Base-by-base conservation (phyloP, 30 jellyfish, hydroid and myxozoan species). In the Sanderia malayensis region DNA sequence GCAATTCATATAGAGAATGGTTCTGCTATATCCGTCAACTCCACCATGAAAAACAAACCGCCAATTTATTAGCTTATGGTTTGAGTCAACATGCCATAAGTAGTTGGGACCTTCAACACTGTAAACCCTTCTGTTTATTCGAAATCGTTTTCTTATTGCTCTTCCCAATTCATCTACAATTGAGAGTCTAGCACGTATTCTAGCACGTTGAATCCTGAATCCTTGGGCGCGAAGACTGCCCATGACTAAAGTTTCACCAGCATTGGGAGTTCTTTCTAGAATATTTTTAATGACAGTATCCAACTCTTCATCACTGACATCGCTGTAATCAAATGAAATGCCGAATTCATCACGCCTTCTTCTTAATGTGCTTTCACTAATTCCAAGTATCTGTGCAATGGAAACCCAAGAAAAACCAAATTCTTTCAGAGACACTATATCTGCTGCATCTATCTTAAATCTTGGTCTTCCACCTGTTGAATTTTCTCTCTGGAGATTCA, bases 31-130 rank as follows among this genome's bases (percentile, higher is more conserved):
- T 4, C 86, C 81, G 32, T 73, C 86, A 3, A 73, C 41, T 58
- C 82, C 0, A 18, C 86, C 86, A 58, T 58, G 86, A 18, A 73
- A 25, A 4, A 73, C 81, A 21, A 73, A 55, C 33, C 86, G 33
- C 81, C 86, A 73, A 15, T 79, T 61, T 20, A 71, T 73, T n/a
- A n/a, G n/a, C n/a, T n/a, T n/a, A n/a, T n/a, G n/a, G n/a, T n/a
- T n/a, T n/a, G n/a, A n/a, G n/a, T 71, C 78, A 6, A 71, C n/a
- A 34, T 71, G 83, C 83, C 83, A 71, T 19, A 71, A 30, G 10
- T 74, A 74, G n/a, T 31, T 29, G 22, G 83, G 52, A 7, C 83
- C 78, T 10, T 74, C 80, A 17, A 71, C 83, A 31, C 26, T 44
- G 79, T 71, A 71, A 13, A 20, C 33, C 10, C 83, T 32, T 13